Evolutionary conservation across 2,888 invertebrate species (phyloP), one percentile per base, ranked within the genome.

Genomic region (Ethmia dodecea): DNA sequence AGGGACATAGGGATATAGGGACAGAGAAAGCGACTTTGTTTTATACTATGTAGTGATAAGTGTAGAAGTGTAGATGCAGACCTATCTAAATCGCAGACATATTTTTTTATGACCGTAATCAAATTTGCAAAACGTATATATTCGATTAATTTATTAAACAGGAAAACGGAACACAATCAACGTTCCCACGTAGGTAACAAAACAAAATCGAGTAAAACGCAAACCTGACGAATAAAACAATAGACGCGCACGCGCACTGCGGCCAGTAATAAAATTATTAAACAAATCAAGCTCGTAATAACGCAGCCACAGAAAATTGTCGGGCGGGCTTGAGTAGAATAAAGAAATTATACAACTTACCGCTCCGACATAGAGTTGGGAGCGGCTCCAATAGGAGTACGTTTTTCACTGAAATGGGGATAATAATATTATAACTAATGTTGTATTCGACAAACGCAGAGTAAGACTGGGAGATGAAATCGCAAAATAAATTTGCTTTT

Each of bases 251-350:
- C 10, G 30, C 35, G 28, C 33, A 31, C n/a, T 67, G 70, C 69
- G 58, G 57, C 56, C 69, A 59, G 78, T 84, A 84, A 86, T 86
- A 84, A 84, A 84, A 86, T 84, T 84, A 86, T 84, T 86, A 84
- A 81, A 78, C 83, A 83, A 84, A 84, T 84, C 81, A 84, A 83
- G 69, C 69, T 77, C 79, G 78, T 83, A 81, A 83, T 83, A 81
- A 78, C 68, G 77, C 66, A 64, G 73, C 67, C 49, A 55, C 74
- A 80, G 80, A 80, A 84, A 83, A 86, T 86, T 83, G 80, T 83
- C 74, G 77, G 83, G 76, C 77, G 75, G 39, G 72, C 69, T 60
- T 58, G 53, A 58, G 62, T 61, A 56, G 80, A 75, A 84, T 84
- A 83, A 86, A 86, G 86, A 84, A 86, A 86, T 84, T 86, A 84